A percentile compares a stretch with the other conserved stretches of the same genome.
These are phyloP conservation scores for Periophthalmodon schlosseri DNA, from an alignment of 2,113 vertebrate species.

Conservation along the genomic window DNA sequence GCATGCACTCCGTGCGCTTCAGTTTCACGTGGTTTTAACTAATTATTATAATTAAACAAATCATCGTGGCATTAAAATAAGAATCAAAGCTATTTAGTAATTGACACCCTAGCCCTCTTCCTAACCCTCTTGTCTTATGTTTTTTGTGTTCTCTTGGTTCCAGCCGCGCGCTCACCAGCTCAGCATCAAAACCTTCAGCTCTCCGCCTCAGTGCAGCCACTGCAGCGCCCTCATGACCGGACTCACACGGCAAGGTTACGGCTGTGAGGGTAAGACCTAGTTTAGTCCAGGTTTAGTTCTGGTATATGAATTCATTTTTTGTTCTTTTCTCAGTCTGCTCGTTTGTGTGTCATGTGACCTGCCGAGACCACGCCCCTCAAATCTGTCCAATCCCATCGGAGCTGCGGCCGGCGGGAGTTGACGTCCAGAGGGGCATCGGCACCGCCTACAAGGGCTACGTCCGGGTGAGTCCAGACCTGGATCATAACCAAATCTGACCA, in stretches of 20 bases:
- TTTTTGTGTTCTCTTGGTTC: background rate
- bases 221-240: conserved; percentile 98
- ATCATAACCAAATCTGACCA: too few relatives aligned
- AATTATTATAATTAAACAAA: too few relatives aligned
- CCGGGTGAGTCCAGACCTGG: conserved; percentile 76
- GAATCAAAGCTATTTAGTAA: too few relatives aligned
- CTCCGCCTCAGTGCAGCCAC: conserved; percentile 93
- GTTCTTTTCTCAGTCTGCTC: conserved; percentile 85
- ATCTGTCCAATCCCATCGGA: conserved; percentile 95
- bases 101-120: too few relatives aligned
- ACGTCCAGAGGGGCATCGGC: conserved; percentile 95
- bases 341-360: conserved; percentile 93
- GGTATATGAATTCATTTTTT: too few relatives aligned
- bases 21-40: too few relatives aligned
- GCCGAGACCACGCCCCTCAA: conserved; percentile 91
- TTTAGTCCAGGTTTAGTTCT: background rate
- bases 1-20: too few relatives aligned
- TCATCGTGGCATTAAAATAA: too few relatives aligned
- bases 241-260: conserved; percentile 91
- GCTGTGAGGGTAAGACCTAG: conserved; percentile 85
- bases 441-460: conserved; percentile 97
- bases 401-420: conserved; percentile 93
- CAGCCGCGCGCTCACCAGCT: conserved; percentile 97
- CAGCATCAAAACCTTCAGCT: conserved; percentile 93
- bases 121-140: too few relatives aligned